Conservation (phyloP, 2,797 vertebrate species). For the Poeciliopsis turneri region DNA sequence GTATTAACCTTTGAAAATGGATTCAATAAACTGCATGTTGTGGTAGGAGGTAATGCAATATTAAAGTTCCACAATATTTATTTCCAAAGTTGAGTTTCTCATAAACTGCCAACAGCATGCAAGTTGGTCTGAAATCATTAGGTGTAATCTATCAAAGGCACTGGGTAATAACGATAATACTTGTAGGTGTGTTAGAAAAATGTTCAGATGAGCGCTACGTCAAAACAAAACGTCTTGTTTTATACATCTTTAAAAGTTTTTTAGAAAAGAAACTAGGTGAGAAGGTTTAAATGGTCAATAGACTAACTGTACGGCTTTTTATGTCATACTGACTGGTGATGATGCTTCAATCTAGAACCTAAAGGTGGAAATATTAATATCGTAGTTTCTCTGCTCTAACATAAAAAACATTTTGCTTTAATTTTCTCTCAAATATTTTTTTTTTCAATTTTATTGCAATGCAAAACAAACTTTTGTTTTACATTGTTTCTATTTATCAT, state of each 20-base stretch:
- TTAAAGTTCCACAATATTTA: neutral
- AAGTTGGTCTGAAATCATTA: neutral
- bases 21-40: neutral
- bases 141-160: neutral
- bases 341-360: neutral
- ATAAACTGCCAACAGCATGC: neutral
- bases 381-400: too few species aligned
- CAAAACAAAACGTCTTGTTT: neutral
- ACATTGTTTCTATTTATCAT: too few species aligned
- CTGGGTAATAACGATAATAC: neutral
- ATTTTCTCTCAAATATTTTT: too few species aligned
- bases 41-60: neutral
- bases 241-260: neutral
- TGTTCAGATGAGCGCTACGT: neutral
- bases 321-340: neutral
- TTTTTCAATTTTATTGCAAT: too few species aligned
- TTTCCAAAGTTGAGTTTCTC: neutral
- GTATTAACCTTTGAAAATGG: constrained; percentile 20
- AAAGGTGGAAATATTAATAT: too few species aligned
- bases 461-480: too few species aligned
- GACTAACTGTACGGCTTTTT: neutral
- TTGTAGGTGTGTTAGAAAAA: neutral
- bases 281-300: neutral
- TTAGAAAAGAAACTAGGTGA: neutral
- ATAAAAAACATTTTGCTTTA: too few species aligned